phyloP scores from a whole-genome alignment of 2,797 vertebrate species.

The Linurgus olivaceus region DNA sequence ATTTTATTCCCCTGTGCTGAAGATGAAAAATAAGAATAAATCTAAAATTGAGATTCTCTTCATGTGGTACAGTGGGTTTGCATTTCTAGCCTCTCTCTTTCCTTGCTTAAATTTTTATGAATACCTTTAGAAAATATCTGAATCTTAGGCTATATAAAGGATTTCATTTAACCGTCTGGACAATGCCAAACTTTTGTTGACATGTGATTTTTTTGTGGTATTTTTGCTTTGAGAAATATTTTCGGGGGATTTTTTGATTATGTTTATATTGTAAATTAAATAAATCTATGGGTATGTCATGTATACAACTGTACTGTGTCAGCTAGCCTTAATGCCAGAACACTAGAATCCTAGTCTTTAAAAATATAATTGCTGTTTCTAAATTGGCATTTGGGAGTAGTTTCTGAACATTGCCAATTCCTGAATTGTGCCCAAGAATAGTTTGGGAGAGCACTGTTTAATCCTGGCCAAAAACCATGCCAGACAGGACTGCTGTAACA shows the following conservation, averaged over 20 bases:
- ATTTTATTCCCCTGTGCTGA: neutral
- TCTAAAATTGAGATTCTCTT: neutral
- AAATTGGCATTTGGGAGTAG: neutral
- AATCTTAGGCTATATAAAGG: neutral
- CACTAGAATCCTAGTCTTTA: neutral
- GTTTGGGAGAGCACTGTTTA: neutral
- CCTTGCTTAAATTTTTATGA: neutral
- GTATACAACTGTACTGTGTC: neutral
- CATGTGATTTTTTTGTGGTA: neutral
- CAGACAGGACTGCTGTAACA: neutral
- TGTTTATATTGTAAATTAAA: neutral
- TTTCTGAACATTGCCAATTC: neutral
- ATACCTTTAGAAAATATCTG: neutral
- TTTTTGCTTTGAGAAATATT: neutral
- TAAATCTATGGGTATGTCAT: neutral
- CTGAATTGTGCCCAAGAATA: neutral
- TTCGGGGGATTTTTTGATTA: neutral
- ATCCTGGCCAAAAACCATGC: neutral
- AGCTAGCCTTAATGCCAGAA: neutral
- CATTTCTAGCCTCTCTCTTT: neutral
- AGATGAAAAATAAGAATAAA: neutral
- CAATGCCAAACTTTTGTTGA: neutral
- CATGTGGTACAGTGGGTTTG: neutral
- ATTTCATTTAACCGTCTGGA: neutral
- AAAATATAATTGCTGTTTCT: neutral